Percentiles rank a stretch among this genome's conserved stretches.
phyloP scores from a whole-genome alignment of 2,888 invertebrate genomes.

The Matsumyia berberina region DNA sequence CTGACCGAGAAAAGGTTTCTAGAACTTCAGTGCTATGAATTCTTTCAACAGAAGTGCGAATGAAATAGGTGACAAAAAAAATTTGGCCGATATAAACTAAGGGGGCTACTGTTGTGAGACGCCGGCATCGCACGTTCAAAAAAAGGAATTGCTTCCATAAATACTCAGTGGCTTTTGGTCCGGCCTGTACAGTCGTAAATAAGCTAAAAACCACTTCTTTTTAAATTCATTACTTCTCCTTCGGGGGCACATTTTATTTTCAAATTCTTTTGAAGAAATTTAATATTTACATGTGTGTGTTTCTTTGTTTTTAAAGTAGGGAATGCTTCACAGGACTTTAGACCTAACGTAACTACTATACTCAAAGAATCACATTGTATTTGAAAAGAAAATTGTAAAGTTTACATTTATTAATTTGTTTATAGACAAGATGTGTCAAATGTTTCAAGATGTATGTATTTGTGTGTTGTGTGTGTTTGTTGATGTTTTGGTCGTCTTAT shows the following conservation, averaged over 20 bases:
- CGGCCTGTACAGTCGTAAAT: slow-evolving; percentile 29
- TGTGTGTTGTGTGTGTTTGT: slow-evolving; percentile 72
- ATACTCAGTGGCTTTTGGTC: slow-evolving; percentile 23
- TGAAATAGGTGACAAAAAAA: too few species aligned
- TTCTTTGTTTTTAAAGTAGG: slow-evolving; percentile 24
- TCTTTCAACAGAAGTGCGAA: too few species aligned
- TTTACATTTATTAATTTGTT: slow-evolving; percentile 46
- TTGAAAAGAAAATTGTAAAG: slow-evolving; percentile 6
- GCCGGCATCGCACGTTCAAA: not conserved
- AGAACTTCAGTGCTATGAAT: too few species aligned
- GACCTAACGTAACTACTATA: slow-evolving; percentile 15
- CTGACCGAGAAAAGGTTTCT: too few species aligned
- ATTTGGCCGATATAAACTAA: too few species aligned
- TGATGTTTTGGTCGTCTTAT: slow-evolving; percentile 78
- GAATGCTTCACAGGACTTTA: not conserved
- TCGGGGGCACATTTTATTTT: slow-evolving; percentile 49
- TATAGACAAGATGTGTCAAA: slow-evolving; percentile 69
- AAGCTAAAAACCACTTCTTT: slow-evolving; percentile 26
- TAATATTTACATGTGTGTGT: slow-evolving; percentile 56
- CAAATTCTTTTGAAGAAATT: slow-evolving; percentile 44
- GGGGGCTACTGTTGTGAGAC: not conserved
- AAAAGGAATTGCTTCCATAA: not conserved
- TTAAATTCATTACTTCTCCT: slow-evolving; percentile 39
- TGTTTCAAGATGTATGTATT: slow-evolving; percentile 24
- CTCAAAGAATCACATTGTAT: slow-evolving; percentile 22